These are phyloP conservation scores for Leptinotarsa juncta DNA, from an alignment of 2,888 invertebrate species.

Conservation along the genomic window DNA sequence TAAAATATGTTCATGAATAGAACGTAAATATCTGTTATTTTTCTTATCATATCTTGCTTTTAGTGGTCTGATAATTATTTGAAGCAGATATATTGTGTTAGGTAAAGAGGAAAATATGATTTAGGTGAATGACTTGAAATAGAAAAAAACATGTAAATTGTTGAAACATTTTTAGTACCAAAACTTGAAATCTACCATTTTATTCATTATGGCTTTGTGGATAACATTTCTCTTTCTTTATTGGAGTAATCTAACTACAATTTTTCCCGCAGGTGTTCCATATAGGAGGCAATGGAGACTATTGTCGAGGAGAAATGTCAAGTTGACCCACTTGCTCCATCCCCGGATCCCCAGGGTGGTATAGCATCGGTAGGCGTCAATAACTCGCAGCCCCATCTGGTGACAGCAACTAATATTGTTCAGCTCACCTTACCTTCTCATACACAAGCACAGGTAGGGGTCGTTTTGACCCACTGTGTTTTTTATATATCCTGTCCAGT, in stretches of 20 bases:
- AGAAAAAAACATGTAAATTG: too few species aligned
- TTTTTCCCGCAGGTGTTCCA: slow-evolving; percentile 56
- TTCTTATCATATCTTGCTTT: too few species aligned
- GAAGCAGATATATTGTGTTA: too few species aligned
- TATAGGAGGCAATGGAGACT: slow-evolving; percentile 82
- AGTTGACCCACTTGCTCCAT: slow-evolving; percentile 70
- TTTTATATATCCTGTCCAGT: slow-evolving; percentile 3
- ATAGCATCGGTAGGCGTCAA: slow-evolving; percentile 70
- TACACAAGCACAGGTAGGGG: slow-evolving; percentile 74
- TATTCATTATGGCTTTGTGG: neutral
- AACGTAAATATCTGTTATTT: too few species aligned
- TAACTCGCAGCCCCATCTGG: slow-evolving; percentile 68
- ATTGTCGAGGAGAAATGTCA: slow-evolving; percentile 93
- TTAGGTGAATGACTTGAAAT: too few species aligned
- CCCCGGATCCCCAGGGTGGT: slow-evolving; percentile 69
- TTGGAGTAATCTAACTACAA: neutral
- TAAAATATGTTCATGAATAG: too few species aligned
- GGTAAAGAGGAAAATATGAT: too few species aligned
- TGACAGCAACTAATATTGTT: slow-evolving; percentile 81
- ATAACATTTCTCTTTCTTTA: neutral
- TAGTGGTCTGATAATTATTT: too few species aligned
- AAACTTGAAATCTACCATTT: neutral
- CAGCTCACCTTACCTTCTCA: slow-evolving; percentile 83
- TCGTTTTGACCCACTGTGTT: slow-evolving; percentile 30
- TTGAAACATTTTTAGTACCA: too few species aligned